Evolutionary conservation across 2,888 invertebrate species (phyloP), one percentile per base, ranked within the genome.

Genomic region (Torymus texanus): DNA sequence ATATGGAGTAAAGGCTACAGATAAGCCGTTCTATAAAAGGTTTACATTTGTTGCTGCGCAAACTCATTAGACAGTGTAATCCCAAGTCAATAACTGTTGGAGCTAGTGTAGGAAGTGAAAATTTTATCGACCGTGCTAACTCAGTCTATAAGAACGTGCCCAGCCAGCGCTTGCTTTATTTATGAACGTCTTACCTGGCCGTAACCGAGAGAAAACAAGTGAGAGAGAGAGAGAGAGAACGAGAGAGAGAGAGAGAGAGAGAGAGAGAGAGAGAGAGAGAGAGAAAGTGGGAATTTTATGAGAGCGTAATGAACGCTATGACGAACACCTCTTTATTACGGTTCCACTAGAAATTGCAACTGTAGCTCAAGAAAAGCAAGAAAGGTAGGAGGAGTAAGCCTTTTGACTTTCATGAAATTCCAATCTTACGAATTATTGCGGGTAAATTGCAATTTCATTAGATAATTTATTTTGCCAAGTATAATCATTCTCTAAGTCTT

Each of bases 121-220:
- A 67, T 29, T 29, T 29, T 29, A 29, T 29, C 29, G 0, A 3
- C 5, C 29, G 29, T 3, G 29, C 4, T 29, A 29, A 29, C 29
- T 29, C 29, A 5, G 29, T 29, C 29, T 5, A 29, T 29, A 29
- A 29, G 29, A 29, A 3, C 29, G 29, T 5, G 29, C 29, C 5
- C 29, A 29, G 4, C 29, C 29, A 29, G 29, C 29, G 4, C 29
- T 29, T 29, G 29, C 29, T 29, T 29, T 29, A 29, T 29, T 29
- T 29, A 67, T 67, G 67, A 56, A 67, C 53, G 67, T 50, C 56
- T 67, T 56, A 67, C 53, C 55, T 14, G 67, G 67, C 67, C 53
- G 29, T 67, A 50, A 67, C 21, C 1, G 21, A 1, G 2, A 21
- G 21, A 21, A 21, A 21, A 2, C 21, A 21, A 21, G 21, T 21